Conservation (phyloP, 2,797 vertebrate species). For the Botia almorhae region DNA sequence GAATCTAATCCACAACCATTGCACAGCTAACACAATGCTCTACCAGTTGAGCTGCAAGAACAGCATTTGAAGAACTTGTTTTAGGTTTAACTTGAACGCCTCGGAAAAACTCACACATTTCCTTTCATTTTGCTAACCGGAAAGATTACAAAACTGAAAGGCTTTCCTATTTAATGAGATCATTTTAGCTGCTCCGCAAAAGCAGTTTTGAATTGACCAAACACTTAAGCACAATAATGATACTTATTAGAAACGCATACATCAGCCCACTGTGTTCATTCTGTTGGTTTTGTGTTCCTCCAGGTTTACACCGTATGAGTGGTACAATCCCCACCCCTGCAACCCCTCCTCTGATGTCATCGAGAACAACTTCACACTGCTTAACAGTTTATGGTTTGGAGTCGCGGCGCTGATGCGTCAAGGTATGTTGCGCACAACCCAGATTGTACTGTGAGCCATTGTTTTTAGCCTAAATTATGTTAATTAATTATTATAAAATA, state of each 20-base stretch:
- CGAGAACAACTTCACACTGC: slow-evolving; percentile 97
- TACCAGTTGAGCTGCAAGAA: too few species aligned
- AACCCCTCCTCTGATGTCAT: slow-evolving; percentile 93
- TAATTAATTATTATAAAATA: too few species aligned
- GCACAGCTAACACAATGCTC: too few species aligned
- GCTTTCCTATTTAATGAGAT: neutral
- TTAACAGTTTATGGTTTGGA: slow-evolving; percentile 99
- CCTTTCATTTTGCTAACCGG: neutral
- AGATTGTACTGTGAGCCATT: neutral
- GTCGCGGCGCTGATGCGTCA: slow-evolving; percentile 97
- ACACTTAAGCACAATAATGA: neutral
- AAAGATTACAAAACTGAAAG: slow-evolving; percentile 2
- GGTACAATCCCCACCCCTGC: slow-evolving; percentile 97
- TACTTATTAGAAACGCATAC: neutral
- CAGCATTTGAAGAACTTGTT: too few species aligned
- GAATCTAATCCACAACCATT: too few species aligned
- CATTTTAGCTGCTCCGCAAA: neutral
- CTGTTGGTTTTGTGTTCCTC: slow-evolving; percentile 58
- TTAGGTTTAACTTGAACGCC: too few species aligned
- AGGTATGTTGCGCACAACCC: slow-evolving; percentile 80
- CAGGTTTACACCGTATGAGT: slow-evolving; percentile 98
- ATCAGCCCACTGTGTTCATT: slow-evolving; percentile 13
- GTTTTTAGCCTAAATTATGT: too few species aligned
- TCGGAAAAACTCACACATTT: neutral
- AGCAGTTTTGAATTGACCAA: neutral